These are phyloP conservation scores for Austrofundulus limnaeus DNA, from an alignment of 2,113 vertebrate genomes.

Conservation along the genomic window DNA sequence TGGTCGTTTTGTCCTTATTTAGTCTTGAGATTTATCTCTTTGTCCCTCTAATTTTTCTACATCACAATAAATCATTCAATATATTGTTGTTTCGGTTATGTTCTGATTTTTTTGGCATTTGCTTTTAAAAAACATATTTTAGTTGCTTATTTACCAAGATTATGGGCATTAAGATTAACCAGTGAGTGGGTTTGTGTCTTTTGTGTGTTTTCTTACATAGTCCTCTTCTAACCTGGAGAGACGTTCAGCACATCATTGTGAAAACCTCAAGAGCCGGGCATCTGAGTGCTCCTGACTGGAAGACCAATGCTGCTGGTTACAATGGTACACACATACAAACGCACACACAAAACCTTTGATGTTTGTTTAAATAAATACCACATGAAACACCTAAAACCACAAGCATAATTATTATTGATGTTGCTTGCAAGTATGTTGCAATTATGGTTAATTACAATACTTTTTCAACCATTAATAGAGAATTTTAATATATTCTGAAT, in stretches of 20 bases:
- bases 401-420: too few relatives aligned
- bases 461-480: too few relatives aligned
- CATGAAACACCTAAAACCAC: too few relatives aligned
- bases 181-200: slow-evolving; percentile 3
- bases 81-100: neutral
- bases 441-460: too few relatives aligned
- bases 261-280: slow-evolving; percentile 96
- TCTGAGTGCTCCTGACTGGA: slow-evolving; percentile 98
- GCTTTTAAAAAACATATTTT: neutral
- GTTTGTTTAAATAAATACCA: too few relatives aligned
- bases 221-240: slow-evolving; percentile 93
- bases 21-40: slow-evolving; percentile 3
- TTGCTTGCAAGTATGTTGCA: too few relatives aligned
- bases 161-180: neutral
- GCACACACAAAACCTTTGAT: neutral
- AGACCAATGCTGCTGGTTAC: slow-evolving; percentile 98
- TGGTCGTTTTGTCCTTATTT: neutral
- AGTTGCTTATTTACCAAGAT: neutral
- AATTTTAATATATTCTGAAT: too few relatives aligned
- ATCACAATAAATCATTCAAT: slow-evolving; percentile 13
- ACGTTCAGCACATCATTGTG: slow-evolving; percentile 98
- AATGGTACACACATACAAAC: slow-evolving; percentile 81
- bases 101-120: neutral
- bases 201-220: slow-evolving; percentile 72
- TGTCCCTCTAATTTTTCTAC: neutral